Percentiles rank a stretch among this genome's conserved stretches.
These are phyloP conservation scores for Eublepharis macularius DNA, from an alignment of 2,113 vertebrate genomes.

Conservation along the genomic window DNA sequence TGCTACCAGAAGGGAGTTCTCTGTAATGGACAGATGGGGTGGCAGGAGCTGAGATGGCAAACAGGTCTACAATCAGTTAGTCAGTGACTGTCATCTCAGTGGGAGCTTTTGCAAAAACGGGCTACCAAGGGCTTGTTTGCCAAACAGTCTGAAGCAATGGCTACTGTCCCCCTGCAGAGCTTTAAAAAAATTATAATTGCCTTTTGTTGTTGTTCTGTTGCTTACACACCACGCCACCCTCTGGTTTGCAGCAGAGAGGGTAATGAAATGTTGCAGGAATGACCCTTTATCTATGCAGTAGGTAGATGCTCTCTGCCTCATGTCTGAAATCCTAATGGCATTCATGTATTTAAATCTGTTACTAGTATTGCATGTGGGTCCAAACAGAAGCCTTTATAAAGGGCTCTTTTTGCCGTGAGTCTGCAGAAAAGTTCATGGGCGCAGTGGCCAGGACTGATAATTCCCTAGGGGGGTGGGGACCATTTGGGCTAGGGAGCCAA, in stretches of 20 bases:
- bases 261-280: background rate
- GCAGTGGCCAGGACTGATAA: background rate
- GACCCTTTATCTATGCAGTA: background rate
- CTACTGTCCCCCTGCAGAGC: background rate
- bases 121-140: background rate
- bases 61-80: background rate
- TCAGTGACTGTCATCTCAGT: background rate
- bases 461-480: background rate
- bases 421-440: background rate
- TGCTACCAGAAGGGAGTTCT: background rate
- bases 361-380: too few species aligned
- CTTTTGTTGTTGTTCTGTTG: background rate
- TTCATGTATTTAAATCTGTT: background rate
- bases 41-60: background rate
- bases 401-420: background rate
- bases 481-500: background rate
- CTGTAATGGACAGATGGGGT: constrained; percentile 11
- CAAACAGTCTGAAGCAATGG: background rate
- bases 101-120: background rate
- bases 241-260: background rate
- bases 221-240: background rate
- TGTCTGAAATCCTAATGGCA: background rate
- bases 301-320: background rate
- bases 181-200: background rate
- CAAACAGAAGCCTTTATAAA: background rate